Conservation (phyloP, 2,113 vertebrate genomes). For the Ameiurus melas region DNA sequence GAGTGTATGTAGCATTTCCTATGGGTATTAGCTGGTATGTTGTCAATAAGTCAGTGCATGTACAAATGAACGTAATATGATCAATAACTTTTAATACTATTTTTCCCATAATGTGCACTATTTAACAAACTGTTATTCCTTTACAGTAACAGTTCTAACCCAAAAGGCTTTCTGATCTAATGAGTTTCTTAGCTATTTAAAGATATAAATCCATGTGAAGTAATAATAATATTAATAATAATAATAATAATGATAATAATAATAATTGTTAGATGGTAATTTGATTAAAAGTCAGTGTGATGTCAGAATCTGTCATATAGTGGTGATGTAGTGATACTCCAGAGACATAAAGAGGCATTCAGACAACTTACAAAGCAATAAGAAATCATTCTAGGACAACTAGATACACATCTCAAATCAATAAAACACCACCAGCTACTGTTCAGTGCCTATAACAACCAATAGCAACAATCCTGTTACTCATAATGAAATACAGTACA, state of each 20-base stretch:
- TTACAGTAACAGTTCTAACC: background rate
- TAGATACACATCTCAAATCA: background rate
- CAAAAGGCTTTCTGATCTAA: background rate
- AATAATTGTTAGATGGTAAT: background rate
- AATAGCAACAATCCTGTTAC: conserved; percentile 8
- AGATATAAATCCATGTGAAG: background rate
- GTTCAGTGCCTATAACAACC: conserved; percentile 1
- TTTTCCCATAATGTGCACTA: background rate
- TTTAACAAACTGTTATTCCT: background rate
- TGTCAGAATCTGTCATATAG: background rate
- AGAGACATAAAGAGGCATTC: background rate
- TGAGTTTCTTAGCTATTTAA: background rate
- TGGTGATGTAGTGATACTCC: background rate
- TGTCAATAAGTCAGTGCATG: background rate
- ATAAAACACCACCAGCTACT: background rate
- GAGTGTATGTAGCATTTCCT: background rate
- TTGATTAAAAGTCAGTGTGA: conserved; percentile 10
- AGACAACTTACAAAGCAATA: background rate
- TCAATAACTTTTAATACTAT: background rate
- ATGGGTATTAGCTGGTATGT: background rate
- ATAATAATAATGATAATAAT: background rate
- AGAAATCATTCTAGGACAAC: background rate
- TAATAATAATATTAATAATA: background rate
- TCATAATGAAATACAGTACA: background rate
- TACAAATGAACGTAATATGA: background rate